Evolutionary conservation across 23 tunicate species (phyloP), one percentile per base, ranked within the genome.

Genomic region (Corella eumyota): DNA sequence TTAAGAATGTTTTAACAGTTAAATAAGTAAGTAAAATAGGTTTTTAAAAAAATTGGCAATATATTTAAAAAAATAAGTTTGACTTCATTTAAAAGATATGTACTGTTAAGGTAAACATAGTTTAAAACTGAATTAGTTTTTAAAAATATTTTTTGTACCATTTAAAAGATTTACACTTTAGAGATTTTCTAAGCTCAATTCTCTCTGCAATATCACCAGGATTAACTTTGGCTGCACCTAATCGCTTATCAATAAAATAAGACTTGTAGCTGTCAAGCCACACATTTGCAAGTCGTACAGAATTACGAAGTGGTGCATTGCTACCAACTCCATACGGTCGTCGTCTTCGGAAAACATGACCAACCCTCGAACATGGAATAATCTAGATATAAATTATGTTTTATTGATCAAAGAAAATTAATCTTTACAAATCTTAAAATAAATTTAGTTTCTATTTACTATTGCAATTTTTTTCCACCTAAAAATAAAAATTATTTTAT

Each of bases 331-430:
- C 67, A 45, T 82, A 75, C 0, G 92, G 79, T 6, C 79, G 59
- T 6, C 74, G 76, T 20, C 55, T 46, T 6, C 92, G 72, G 34
- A 73, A 82, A 22, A 74, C 70, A 56, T 74, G 80, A 9, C 94
- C 94, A 9, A 84, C 83, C 11, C 81, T 44, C 0, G 94, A 84
- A 56, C 94, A 84, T 2, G 94, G 94, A 9, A 59, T 68, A 7
- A n/a, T n/a, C n/a, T n/a, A n/a, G n/a, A n/a, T n/a, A n/a, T n/a
- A n/a, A n/a, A n/a, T n/a, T n/a, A n/a, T n/a, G n/a, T n/a, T n/a
- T n/a, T n/a, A n/a, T n/a, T n/a, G n/a, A n/a, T n/a, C n/a, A n/a
- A n/a, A n/a, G n/a, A n/a, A n/a, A n/a, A n/a, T n/a, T n/a, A n/a
- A n/a, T n/a, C n/a, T n/a, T n/a, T n/a, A n/a, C n/a, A n/a, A n/a